Base-by-base conservation (phyloP, 2,113 vertebrate genomes). In the Cyanoderma ruficeps region DNA sequence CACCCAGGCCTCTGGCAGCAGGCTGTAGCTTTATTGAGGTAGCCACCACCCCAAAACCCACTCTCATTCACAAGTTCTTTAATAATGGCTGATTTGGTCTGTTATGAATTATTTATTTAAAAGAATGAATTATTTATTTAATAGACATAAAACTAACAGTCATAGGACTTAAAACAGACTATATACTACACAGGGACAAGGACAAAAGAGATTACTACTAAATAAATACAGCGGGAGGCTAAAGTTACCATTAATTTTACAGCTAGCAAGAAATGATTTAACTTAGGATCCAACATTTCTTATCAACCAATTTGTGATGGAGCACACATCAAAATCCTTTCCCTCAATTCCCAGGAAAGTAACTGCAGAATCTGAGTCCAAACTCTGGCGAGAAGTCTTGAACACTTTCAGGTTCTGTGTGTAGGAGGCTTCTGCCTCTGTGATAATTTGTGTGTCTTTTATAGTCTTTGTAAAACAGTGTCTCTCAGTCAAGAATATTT, bases 201-300 rank as follows among this genome's bases (percentile, higher is more conserved):
- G 19, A 42, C 4, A 53, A 64, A 53, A 53, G 14, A 28, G 18
- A 17, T 6, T n/a, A 8, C 10, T 33, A 14, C 15, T 64, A 23
- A 17, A 78, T 53, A 53, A 79, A 30, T 17, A 18, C 19, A 44
- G 47, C 2, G 0, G 0, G 0, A 23, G 37, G 19, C 7, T 35
- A 42, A 53, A 78, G 11, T 9, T 23, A 14, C 37, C 14, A 28
- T 35, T 78, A 42, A 64, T 78, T 42, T 35, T 53, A 42, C 24
- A 64, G 60, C 11, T 64, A n/a, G 19, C 0, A 0, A 64, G 11
- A 53, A 44, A 55, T 18, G 6, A 24, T 35, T 44, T 24, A 15
- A 53, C 31, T 35, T 15, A 35, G 39, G 4, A 65, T 18, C 4
- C 31, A 53, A 5, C 14, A 7, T 53, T 64, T 30, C 37, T 64